Base-by-base conservation (phyloP, 1,140 invertebrate genomes). In the Eufriesea mexicana region DNA sequence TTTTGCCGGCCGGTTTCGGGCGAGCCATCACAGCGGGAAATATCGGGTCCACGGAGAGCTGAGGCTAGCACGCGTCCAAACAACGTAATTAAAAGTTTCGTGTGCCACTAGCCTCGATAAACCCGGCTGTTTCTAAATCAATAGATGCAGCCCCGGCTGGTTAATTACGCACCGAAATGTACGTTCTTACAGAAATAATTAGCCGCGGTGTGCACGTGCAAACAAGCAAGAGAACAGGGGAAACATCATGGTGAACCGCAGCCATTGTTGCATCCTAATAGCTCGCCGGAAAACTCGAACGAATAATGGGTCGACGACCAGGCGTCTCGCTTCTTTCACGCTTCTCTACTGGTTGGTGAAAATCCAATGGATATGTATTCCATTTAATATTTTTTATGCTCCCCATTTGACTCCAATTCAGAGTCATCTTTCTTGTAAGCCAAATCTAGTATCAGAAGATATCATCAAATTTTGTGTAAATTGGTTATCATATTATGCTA, bases 51-150 rank as follows among this genome's bases (percentile, higher is more conserved):
- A 6, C 54, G 71, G 28, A 57, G 71, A 57, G 51, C 71, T 57
- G 71, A 73, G 28, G 51, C 28, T 20, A 73, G 71, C 71, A 25
- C 54, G 54, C 55, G 57, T 61, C 57, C 73, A 61, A 75, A 75
- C 73, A 75, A 75, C 73, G 73, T 75, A 84, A 72, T 61, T 78
- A 61, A 77, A 83, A 45, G 62, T 83, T 83, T 25, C 45, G 68
- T 81, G 68, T 70, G 57, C 68, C 55, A 72, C 70, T 64, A 64
- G 61, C 70, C 68, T 55, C 49, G 79, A 72, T 64, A 81, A 81
- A 70, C 61, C 35, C n/a, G 20, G 9, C 9, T 20, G 75, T 55
- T 55, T 42, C 75, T 51, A 75, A 75, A 59, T 75, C 59, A 75
- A 75, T 75, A 75, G 28, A 62, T 45, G 35, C 35, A 6, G 35